Evolutionary conservation across 1,140 invertebrate genomes (phyloP).

Genomic region (Metaphire vulgaris): DNA sequence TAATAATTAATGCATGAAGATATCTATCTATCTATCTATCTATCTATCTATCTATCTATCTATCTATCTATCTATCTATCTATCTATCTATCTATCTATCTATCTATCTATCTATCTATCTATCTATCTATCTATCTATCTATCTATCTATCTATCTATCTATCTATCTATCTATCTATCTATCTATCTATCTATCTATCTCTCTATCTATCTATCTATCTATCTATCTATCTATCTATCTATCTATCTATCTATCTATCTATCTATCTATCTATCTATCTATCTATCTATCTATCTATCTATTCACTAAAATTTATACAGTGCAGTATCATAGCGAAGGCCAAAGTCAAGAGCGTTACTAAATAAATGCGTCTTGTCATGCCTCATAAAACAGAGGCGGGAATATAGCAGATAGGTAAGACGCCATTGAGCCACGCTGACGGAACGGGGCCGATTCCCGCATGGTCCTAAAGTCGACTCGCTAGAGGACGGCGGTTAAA

Average conservation of each 20-base stretch:
- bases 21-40: conserved; percentile 1
- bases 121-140: conserved; percentile 1
- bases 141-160: conserved; percentile 10
- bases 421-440: too few species aligned
- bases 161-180: conserved; percentile 12
- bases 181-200: conserved; percentile 1
- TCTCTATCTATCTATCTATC: conserved; percentile 9
- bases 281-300: conserved; percentile 13
- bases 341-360: too few species aligned
- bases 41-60: conserved; percentile 1
- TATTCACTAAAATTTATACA: too few species aligned
- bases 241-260: conserved; percentile 17
- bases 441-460: too few species aligned
- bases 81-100: conserved; percentile 12
- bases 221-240: conserved; percentile 12
- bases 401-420: too few species aligned
- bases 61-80: conserved; percentile 10
- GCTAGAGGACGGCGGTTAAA: too few species aligned
- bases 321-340: too few species aligned
- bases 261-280: conserved; percentile 17
- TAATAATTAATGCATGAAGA: background rate
- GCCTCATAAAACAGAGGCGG: too few species aligned
- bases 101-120: background rate
- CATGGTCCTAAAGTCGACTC: too few species aligned
- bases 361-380: too few species aligned